phyloP scores from a whole-genome alignment of 1,140 invertebrate species.

The Zaprionus davidi region DNA sequence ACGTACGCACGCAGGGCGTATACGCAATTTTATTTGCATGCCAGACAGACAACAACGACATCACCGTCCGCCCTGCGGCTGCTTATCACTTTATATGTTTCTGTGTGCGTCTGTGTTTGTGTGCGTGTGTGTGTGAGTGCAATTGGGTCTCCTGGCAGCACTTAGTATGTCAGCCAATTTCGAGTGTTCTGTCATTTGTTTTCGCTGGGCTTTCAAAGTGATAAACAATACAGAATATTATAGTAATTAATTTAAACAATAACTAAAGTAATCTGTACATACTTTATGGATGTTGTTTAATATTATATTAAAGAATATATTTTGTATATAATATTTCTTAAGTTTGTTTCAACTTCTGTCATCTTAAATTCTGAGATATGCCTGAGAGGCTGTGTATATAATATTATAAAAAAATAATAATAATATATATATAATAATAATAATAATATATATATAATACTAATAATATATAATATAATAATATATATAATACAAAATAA shows the following conservation, averaged over 20 bases:
- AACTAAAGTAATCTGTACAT: background rate
- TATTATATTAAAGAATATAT: too few relatives aligned
- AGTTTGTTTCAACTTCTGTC: too few relatives aligned
- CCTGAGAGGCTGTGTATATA: too few relatives aligned
- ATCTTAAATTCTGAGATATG: too few relatives aligned
- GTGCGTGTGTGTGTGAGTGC: constrained; percentile 1
- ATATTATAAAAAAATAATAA: too few relatives aligned
- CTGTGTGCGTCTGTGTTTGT: background rate
- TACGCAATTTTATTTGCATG: constrained; percentile 77
- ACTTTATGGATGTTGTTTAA: too few relatives aligned
- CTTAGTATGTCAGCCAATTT: constrained; percentile 15
- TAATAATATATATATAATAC: too few relatives aligned
- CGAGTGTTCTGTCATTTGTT: constrained; percentile 12
- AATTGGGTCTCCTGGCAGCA: constrained; percentile 24
- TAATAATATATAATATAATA: too few relatives aligned
- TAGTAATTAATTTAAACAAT: background rate
- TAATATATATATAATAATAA: too few relatives aligned
- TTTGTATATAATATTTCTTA: too few relatives aligned
- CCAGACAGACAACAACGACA: constrained; percentile 38
- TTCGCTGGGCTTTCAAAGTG: constrained; percentile 13
- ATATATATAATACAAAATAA: too few relatives aligned
- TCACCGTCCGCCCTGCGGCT: constrained; percentile 58
- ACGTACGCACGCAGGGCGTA: constrained; percentile 51
- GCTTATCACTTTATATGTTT: constrained; percentile 67
- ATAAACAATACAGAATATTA: background rate